Conservation (phyloP, 2,797 vertebrate genomes). For the Prunella strophiata region DNA sequence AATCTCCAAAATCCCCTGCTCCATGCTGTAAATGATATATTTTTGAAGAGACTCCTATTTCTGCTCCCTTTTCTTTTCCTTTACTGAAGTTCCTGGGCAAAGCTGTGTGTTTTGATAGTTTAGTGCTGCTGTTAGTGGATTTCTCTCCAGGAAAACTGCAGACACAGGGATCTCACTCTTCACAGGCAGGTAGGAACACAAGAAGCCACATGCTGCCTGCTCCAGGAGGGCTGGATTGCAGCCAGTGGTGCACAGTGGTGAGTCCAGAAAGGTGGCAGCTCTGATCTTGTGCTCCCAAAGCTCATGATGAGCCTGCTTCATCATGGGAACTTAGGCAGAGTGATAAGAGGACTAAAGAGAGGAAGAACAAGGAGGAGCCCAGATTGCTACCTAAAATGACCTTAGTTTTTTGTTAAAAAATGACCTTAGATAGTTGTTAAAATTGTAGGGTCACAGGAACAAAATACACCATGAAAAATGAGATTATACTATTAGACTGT, state of each 20-base stretch:
- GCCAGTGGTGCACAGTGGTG: not conserved
- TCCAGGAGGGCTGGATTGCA: not conserved
- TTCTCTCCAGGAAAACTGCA: not conserved
- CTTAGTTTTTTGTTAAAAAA: not conserved
- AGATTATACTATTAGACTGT: not conserved
- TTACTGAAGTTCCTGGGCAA: not conserved
- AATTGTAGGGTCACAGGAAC: not conserved
- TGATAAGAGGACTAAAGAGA: not conserved
- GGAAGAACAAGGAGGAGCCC: not conserved
- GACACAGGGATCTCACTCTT: not conserved
- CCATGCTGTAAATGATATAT: not conserved
- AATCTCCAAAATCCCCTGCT: not conserved
- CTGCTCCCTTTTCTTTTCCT: not conserved
- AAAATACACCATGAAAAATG: not conserved
- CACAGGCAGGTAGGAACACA: not conserved
- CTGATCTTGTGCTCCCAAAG: not conserved
- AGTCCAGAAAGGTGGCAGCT: not conserved
- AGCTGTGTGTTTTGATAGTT: not conserved
- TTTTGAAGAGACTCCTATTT: not conserved
- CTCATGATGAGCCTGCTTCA: not conserved
- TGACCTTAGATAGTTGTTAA: not conserved
- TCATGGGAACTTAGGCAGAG: not conserved
- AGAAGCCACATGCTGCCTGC: not conserved
- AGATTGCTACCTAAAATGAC: not conserved
- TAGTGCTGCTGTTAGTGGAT: not conserved